Conservation (phyloP, 2,797 vertebrate species). For the Thunnus albacares region DNA sequence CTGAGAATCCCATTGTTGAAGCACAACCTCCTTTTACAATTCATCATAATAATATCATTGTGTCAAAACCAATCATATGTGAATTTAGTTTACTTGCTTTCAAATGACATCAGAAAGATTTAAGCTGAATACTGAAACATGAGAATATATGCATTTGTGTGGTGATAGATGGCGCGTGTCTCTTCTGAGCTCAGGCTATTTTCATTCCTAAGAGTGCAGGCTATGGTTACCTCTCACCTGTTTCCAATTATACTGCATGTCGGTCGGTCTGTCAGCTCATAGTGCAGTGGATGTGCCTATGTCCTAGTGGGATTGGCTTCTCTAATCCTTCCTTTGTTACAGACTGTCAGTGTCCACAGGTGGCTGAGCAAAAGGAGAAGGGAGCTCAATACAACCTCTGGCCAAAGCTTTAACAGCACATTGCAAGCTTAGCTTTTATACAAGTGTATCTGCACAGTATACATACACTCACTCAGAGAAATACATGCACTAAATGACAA, state of each 20-base stretch:
- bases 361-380: conserved; percentile 38
- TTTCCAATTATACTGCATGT: conserved; percentile 68
- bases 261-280: conserved; percentile 44
- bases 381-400: conserved; percentile 20
- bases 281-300: conserved; percentile 49
- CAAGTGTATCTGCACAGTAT: conserved; percentile 21
- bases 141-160: neutral
- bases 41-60: neutral
- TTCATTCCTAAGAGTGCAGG: conserved; percentile 40
- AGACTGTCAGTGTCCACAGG: conserved; percentile 61
- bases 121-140: neutral
- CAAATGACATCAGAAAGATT: neutral
- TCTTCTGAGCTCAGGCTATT: conserved; percentile 39
- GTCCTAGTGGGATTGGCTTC: conserved; percentile 61
- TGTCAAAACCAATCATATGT: neutral
- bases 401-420: conserved; percentile 6
- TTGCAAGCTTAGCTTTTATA: conserved; percentile 15
- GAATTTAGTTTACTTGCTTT: neutral
- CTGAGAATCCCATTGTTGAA: no score
- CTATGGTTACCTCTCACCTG: conserved; percentile 62
- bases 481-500: neutral
- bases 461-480: neutral
- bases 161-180: conserved; percentile 3
- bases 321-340: conserved; percentile 78
- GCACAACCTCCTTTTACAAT: no score